Conservation (phyloP, 2,888 invertebrate species). For the Oeneis ivallda region DNA sequence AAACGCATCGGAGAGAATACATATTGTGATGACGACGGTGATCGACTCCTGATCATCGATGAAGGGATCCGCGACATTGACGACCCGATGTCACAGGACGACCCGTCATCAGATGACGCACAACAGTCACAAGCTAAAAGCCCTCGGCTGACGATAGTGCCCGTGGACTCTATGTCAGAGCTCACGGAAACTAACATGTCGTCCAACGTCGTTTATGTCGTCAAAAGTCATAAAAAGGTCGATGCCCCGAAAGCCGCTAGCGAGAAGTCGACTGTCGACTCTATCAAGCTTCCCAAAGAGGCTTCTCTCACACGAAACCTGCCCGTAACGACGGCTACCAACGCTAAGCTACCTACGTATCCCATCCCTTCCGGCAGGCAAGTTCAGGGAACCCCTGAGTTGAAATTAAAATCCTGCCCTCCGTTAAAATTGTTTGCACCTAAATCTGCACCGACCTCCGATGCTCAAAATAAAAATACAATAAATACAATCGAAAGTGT, state of each 20-base stretch:
- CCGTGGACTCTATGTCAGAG: background rate
- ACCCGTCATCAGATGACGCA: background rate
- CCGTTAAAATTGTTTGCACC: background rate
- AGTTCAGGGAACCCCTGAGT: too few species aligned
- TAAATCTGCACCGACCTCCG: background rate
- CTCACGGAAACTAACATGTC: background rate
- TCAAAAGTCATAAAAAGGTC: background rate
- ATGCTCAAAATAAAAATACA: background rate
- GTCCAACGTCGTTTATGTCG: background rate
- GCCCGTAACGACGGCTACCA: background rate
- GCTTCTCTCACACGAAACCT: background rate
- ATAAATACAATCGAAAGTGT: background rate
- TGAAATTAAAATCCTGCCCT: too few species aligned
- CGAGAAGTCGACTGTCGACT: too few species aligned
- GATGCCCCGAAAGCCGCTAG: background rate
- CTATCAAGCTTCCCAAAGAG: background rate
- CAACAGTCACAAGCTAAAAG: background rate
- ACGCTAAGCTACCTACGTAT: background rate
- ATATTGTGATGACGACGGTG: background rate
- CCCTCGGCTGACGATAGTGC: background rate
- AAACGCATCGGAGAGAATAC: background rate
- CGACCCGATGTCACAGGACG: background rate
- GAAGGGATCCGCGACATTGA: background rate
- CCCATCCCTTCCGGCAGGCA: background rate
- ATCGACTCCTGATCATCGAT: conserved; percentile 6